Evolutionary conservation across 2,113 vertebrate species (phyloP).

Genomic region (Melanerpes formicivorus): DNA sequence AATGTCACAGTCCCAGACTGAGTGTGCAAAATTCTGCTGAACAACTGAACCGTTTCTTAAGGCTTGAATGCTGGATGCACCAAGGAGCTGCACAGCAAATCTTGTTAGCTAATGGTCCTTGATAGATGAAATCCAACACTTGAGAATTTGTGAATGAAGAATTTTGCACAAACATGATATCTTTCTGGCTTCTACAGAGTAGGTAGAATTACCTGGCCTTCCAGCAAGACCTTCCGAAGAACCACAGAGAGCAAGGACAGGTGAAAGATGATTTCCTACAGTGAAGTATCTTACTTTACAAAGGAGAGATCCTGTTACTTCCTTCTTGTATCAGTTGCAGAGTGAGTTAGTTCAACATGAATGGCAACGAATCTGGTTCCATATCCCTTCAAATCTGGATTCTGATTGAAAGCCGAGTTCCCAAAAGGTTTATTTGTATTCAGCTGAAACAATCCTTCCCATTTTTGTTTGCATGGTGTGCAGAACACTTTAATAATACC

Average conservation of each 20-base stretch:
- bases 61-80: neutral
- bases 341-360: conserved; percentile 1
- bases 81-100: neutral
- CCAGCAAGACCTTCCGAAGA: conserved; percentile 48
- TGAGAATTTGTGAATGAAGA: conserved; percentile 48
- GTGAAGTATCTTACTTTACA: neutral
- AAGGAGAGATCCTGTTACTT: conserved; percentile 24
- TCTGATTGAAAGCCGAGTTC: conserved; percentile 50
- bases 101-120: conserved; percentile 53
- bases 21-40: neutral
- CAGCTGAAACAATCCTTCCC: neutral
- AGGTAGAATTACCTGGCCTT: conserved; percentile 59
- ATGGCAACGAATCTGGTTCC: conserved; percentile 28
- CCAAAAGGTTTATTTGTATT: neutral
- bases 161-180: conserved; percentile 43
- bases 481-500: neutral
- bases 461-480: neutral
- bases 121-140: neutral
- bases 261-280: conserved; percentile 56
- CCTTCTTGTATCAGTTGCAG: conserved; percentile 30
- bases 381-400: conserved; percentile 44
- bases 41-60: neutral
- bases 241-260: conserved; percentile 4
- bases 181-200: neutral
- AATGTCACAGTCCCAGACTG: neutral